These are phyloP conservation scores for Oligia latruncula DNA, from an alignment of 2,888 invertebrate species.

Conservation along the genomic window DNA sequence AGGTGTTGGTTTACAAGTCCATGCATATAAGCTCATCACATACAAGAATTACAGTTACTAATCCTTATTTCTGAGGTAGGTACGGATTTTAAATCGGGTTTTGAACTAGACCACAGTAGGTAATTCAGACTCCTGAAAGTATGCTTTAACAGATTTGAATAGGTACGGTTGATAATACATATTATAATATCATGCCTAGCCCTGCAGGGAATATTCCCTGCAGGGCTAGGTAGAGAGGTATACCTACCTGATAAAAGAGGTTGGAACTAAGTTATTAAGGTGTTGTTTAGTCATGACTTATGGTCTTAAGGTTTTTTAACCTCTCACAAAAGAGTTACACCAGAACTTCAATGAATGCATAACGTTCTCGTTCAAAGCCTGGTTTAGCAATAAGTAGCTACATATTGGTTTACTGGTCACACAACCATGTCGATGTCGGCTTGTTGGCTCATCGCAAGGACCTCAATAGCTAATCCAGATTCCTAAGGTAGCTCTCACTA, in stretches of 20 bases:
- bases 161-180: too few species aligned
- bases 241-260: background rate
- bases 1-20: constrained; percentile 1
- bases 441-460: constrained; percentile 48
- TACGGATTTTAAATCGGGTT: background rate
- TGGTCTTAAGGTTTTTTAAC: background rate
- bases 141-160: background rate
- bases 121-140: background rate
- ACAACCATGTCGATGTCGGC: constrained; percentile 36
- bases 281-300: background rate
- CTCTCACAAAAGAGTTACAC: background rate
- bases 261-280: background rate
- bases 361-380: constrained; percentile 11
- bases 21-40: constrained; percentile 1
- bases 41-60: background rate
- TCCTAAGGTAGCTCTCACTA: constrained; percentile 26
- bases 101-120: background rate
- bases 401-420: constrained; percentile 51
- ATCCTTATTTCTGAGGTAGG: background rate
- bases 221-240: background rate
- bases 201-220: too few species aligned
- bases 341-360: background rate
- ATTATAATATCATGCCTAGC: background rate
- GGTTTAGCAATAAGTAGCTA: constrained; percentile 31
- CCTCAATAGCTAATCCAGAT: constrained; percentile 53